Percentiles rank a stretch among this genome's conserved stretches.
Conservation (phyloP, 2,888 invertebrate species). For the Troilus luridus region DNA sequence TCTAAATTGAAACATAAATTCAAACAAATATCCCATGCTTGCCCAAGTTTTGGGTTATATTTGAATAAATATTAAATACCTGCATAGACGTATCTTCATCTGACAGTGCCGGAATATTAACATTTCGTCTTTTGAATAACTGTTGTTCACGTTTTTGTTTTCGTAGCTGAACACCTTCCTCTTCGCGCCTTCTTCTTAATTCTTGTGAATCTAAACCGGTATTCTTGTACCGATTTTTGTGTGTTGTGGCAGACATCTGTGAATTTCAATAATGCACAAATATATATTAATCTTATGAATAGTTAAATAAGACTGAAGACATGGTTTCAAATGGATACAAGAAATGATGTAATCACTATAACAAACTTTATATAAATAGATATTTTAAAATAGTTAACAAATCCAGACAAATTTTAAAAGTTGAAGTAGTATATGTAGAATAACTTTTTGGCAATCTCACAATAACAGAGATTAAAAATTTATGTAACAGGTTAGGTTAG, state of each 20-base stretch:
- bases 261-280: background rate
- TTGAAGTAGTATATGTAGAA: background rate
- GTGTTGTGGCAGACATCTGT: constrained; percentile 84
- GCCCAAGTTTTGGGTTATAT: background rate
- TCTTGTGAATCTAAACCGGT: constrained; percentile 92
- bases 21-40: background rate
- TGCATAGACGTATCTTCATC: constrained; percentile 69
- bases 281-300: constrained; percentile 63
- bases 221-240: constrained; percentile 95
- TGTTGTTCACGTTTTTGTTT: constrained; percentile 97
- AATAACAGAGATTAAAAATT: constrained; percentile 45
- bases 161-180: constrained; percentile 94
- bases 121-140: constrained; percentile 92
- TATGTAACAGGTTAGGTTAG: constrained; percentile 53
- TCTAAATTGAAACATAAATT: background rate
- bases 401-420: background rate
- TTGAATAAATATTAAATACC: constrained; percentile 66
- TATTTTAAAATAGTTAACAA: background rate
- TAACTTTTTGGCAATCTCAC: background rate
- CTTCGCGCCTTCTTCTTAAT: constrained; percentile 90
- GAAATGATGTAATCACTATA: background rate
- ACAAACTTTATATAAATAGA: background rate
- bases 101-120: constrained; percentile 70
- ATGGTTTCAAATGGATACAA: background rate
- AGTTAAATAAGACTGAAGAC: background rate